Percentiles rank a stretch among this genome's conserved stretches.
Evolutionary conservation across 2,797 vertebrate species (phyloP).

Genomic region (Siniperca scherzeri): DNA sequence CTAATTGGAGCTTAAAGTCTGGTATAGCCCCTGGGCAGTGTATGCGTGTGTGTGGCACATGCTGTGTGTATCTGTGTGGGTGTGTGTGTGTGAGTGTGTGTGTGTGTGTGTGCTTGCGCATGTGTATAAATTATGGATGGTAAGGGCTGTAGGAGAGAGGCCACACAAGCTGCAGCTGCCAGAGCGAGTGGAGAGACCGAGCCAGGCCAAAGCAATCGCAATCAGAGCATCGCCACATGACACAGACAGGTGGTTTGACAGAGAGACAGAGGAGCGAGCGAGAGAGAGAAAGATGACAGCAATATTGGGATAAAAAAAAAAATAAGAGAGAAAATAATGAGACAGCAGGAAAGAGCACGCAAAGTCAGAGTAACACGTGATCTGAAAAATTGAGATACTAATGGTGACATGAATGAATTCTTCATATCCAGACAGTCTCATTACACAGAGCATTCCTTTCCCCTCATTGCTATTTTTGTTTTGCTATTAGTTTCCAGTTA

Average conservation of each 20-base stretch:
- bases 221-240: constrained; percentile 62
- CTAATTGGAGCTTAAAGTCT: constrained; percentile 88
- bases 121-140: constrained; percentile 80
- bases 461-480: constrained; percentile 49
- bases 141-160: constrained; percentile 64
- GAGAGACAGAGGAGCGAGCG: constrained; percentile 31
- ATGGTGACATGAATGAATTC: constrained; percentile 70
- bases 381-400: constrained; percentile 65
- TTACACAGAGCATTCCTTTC: constrained; percentile 54
- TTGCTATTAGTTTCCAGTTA: constrained; percentile 51
- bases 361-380: constrained; percentile 54
- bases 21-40: constrained; percentile 83
- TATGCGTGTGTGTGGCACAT: constrained; percentile 60
- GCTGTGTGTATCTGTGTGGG: constrained; percentile 46
- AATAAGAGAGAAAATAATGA: constrained; percentile 55
- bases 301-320: constrained; percentile 43
- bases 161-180: constrained; percentile 78
- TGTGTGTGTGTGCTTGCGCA: constrained; percentile 29
- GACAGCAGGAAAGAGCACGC: constrained; percentile 54
- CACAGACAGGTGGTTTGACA: constrained; percentile 66
- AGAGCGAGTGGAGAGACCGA: constrained; percentile 55
- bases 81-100: constrained; percentile 32
- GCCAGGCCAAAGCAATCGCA: constrained; percentile 70
- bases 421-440: constrained; percentile 65
- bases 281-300: constrained; percentile 20